Percentiles rank a stretch among this genome's conserved stretches.
phyloP scores from a whole-genome alignment of 2,113 vertebrate genomes.

The Phycodurus eques region DNA sequence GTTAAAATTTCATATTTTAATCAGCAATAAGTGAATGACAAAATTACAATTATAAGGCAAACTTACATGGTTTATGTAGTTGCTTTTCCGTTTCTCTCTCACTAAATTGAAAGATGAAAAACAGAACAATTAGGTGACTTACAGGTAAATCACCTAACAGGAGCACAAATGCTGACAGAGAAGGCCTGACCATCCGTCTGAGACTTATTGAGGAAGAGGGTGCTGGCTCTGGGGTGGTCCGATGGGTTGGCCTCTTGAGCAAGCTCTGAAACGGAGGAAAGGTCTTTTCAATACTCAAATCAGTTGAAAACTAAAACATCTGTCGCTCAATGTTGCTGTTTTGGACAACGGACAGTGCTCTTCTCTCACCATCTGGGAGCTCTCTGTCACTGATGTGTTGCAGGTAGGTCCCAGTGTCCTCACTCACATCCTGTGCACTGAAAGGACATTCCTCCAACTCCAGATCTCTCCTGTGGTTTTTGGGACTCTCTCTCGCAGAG shows the following conservation, averaged over 20 bases:
- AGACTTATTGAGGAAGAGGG: constrained; percentile 98
- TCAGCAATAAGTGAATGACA: neutral
- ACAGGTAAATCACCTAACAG: neutral
- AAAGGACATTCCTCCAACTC: constrained; percentile 76
- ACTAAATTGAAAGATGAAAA: constrained; percentile 72
- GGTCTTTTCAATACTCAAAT: too few relatives aligned
- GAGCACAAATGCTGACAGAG: neutral
- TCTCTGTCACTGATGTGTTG: constrained; percentile 95
- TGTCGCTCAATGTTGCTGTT: neutral
- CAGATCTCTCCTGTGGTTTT: constrained; percentile 67
- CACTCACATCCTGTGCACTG: constrained; percentile 76
- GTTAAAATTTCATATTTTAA: too few relatives aligned
- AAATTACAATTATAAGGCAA: neutral
- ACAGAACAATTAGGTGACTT: neutral
- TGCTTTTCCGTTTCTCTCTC: constrained; percentile 95
- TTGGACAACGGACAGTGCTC: too few relatives aligned
- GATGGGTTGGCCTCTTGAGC: constrained; percentile 93
- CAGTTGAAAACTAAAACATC: neutral
- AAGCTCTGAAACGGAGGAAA: constrained; percentile 76
- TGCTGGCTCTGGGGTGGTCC: constrained; percentile 93
- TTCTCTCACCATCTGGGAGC: constrained; percentile 84
- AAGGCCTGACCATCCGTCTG: constrained; percentile 88
- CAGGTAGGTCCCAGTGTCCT: constrained; percentile 86
- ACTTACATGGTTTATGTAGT: constrained; percentile 95
- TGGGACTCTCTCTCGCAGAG: constrained; percentile 86